Percentiles rank a stretch among this genome's conserved stretches.
Evolutionary conservation across 2,888 invertebrate species (phyloP).

Genomic region (Metacarcinus magister): DNA sequence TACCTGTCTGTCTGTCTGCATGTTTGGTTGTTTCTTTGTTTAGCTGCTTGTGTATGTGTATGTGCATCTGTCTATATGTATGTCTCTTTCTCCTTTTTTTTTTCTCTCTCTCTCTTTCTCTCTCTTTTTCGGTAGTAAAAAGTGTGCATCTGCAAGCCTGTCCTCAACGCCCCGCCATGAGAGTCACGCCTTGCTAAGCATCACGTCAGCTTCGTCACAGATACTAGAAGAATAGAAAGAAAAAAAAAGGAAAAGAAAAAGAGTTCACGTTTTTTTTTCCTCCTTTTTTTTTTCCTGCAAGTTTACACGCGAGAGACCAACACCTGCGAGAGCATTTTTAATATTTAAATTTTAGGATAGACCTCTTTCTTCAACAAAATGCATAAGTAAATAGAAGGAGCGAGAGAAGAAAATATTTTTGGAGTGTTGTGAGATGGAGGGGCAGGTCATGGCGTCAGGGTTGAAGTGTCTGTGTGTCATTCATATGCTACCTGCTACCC

Average conservation of each 20-base stretch:
- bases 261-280: neutral
- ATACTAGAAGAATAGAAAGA: neutral
- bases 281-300: neutral
- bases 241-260: neutral
- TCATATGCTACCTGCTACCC: too few species aligned
- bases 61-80: neutral
- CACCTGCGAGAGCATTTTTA: neutral
- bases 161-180: neutral
- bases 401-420: neutral
- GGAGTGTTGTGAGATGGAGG: neutral
- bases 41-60: neutral
- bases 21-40: neutral
- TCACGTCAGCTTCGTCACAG: neutral
- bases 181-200: neutral
- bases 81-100: neutral
- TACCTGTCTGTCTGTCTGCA: neutral
- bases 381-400: neutral
- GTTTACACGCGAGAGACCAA: neutral
- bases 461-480: too few species aligned
- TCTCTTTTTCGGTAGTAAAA: too few species aligned
- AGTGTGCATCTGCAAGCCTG: neutral
- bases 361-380: neutral
- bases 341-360: neutral
- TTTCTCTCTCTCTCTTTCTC: too few species aligned
- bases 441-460: neutral